These are phyloP conservation scores for Takifugu bimaculatus DNA, from an alignment of 2,113 vertebrate species.

Conservation along the genomic window DNA sequence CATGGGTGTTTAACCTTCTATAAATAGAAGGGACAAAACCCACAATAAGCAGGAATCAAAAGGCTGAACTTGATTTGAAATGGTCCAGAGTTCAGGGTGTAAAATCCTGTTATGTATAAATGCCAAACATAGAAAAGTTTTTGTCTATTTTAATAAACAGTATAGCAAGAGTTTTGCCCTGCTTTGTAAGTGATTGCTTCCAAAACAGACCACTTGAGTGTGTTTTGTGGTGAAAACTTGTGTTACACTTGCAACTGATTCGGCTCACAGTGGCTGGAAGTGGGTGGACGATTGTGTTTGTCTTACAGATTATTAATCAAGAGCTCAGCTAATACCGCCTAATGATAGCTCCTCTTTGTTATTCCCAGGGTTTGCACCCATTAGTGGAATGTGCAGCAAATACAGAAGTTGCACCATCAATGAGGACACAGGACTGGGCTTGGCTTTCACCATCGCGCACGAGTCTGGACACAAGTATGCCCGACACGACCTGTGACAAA, in stretches of 20 bases:
- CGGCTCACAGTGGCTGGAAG: too few relatives aligned
- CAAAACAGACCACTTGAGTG: too few relatives aligned
- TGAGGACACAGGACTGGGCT: conserved; percentile 93
- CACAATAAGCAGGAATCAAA: not conserved
- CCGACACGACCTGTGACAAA: not conserved
- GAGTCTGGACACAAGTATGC: conserved; percentile 98
- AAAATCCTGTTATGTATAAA: not conserved
- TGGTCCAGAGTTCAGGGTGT: conserved; percentile 8
- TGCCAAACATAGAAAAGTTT: too few relatives aligned
- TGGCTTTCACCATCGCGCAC: conserved; percentile 97
- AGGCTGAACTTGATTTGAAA: conserved; percentile 61
- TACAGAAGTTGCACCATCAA: conserved; percentile 98
- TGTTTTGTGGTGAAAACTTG: too few relatives aligned
- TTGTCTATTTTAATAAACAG: too few relatives aligned
- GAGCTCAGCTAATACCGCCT: not conserved
- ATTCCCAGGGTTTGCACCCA: conserved; percentile 90
- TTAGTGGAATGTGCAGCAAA: conserved; percentile 98
- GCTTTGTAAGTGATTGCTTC: too few relatives aligned
- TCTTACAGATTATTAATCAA: too few relatives aligned
- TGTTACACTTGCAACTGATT: too few relatives aligned
- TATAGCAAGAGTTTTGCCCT: too few relatives aligned
- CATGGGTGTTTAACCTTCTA: too few relatives aligned
- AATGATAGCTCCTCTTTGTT: not conserved
- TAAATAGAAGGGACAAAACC: not conserved
- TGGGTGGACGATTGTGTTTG: too few relatives aligned